Evolutionary conservation across 1,140 invertebrate species (phyloP).

Genomic region (Teleogryllus occipitalis): DNA sequence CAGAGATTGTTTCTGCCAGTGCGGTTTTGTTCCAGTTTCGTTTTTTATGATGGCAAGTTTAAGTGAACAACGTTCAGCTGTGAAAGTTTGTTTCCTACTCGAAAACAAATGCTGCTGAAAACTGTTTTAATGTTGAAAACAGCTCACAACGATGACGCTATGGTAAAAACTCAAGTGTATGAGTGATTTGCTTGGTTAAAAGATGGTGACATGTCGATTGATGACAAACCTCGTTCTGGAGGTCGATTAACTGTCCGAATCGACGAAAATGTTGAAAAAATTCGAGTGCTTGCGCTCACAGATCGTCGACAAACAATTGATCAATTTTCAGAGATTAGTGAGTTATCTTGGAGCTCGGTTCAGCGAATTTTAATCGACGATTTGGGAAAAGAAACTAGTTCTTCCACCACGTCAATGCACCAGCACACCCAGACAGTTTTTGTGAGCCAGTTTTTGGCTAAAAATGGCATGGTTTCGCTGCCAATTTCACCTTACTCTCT

Average conservation of each 20-base stretch:
- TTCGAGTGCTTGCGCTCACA: conserved; percentile 28
- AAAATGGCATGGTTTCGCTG: no score
- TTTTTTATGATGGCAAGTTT: conserved; percentile 21
- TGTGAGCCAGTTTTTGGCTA: no score
- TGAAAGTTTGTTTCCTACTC: conserved; percentile 21
- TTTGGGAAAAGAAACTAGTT: conserved; percentile 4
- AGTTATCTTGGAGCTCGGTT: conserved; percentile 22
- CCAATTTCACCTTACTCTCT: no score
- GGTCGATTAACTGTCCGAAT: conserved; percentile 28
- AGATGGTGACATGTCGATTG: conserved; percentile 25
- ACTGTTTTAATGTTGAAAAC: no score
- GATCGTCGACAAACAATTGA: conserved; percentile 27
- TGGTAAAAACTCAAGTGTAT: conserved; percentile 22
- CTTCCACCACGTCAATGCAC: no score
- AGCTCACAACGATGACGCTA: conserved; percentile 23
- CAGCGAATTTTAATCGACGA: conserved; percentile 24
- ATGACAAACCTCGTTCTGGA: conserved; percentile 27
- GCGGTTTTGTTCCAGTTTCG: not conserved
- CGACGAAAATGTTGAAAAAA: conserved; percentile 30
- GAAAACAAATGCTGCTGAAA: conserved; percentile 15
- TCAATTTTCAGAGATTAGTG: conserved; percentile 19
- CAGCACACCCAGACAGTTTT: no score
- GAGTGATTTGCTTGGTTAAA: conserved; percentile 26
- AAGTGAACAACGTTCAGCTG: conserved; percentile 20
- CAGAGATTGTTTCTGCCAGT: not conserved